phyloP scores from a whole-genome alignment of 2,888 invertebrate species.

The Trachelus tabidus region DNA sequence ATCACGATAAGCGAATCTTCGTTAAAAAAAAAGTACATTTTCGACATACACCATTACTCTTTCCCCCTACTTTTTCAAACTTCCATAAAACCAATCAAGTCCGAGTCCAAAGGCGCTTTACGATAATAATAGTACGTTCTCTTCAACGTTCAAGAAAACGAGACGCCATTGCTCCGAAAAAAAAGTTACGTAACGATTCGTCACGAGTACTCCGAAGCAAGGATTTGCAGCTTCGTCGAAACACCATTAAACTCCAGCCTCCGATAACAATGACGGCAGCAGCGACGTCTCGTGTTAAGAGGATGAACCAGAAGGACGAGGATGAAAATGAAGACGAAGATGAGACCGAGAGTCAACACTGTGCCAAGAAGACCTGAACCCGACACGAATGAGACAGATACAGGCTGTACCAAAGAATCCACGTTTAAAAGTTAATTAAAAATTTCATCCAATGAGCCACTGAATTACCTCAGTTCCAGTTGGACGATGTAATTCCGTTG shows the following conservation, averaged over 20 bases:
- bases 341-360: not conserved
- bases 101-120: not conserved
- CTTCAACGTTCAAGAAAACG: not conserved
- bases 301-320: not conserved
- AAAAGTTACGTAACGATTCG: not conserved
- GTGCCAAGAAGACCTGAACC: not conserved
- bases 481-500: conserved; percentile 16
- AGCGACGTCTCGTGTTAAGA: not conserved
- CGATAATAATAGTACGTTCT: not conserved
- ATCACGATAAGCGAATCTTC: no score
- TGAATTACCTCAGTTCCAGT: conserved; percentile 13
- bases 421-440: conserved; percentile 10
- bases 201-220: not conserved
- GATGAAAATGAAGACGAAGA: not conserved
- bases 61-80: not conserved
- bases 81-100: not conserved
- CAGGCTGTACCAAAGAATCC: not conserved
- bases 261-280: not conserved
- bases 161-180: not conserved
- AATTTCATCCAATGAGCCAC: conserved; percentile 11
- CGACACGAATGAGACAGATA: not conserved
- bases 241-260: not conserved
- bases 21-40: no score
- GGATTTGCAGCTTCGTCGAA: not conserved
- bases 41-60: not conserved